Conservation (phyloP, 2,888 invertebrate species). For the Koerneria pararmatus region DNA sequence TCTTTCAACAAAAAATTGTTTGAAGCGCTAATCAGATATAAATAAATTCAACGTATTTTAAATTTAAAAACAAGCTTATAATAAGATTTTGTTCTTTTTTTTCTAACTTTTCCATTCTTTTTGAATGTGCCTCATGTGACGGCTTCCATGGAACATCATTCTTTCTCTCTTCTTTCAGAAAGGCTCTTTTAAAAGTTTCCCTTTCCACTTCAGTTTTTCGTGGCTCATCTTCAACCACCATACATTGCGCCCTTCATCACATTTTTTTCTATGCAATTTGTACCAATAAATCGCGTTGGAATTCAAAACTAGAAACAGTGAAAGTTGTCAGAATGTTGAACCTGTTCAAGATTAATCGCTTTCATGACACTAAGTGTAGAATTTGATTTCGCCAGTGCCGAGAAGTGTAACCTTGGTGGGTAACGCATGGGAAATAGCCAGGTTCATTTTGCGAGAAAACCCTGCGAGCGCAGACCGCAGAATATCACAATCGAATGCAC, state of each 20-base stretch:
- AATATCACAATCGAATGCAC: conserved; percentile 15
- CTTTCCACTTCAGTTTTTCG: too few relatives aligned
- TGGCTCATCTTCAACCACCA: too few relatives aligned
- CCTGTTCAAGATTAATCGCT: too few relatives aligned
- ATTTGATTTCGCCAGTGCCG: neutral
- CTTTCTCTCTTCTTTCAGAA: too few relatives aligned
- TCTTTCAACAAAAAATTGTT: too few relatives aligned
- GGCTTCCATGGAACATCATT: too few relatives aligned
- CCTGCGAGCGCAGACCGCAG: conserved; percentile 17
- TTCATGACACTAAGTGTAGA: too few relatives aligned
- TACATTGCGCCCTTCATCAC: neutral
- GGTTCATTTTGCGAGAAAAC: conserved; percentile 11
- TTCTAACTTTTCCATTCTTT: too few relatives aligned
- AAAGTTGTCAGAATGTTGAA: neutral
- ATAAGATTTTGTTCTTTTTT: too few relatives aligned
- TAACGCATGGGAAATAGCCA: conserved; percentile 2
- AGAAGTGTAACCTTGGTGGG: conserved; percentile 9
- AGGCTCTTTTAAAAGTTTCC: too few relatives aligned
- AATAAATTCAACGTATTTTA: neutral
- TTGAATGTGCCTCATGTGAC: too few relatives aligned
- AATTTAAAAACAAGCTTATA: neutral
- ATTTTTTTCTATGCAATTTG: neutral
- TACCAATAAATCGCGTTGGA: neutral
- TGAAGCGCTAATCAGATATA: too few relatives aligned
- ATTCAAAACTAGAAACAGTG: neutral